These are phyloP conservation scores for Rhogogaster chlorosoma DNA, from an alignment of 2,888 invertebrate species.

Conservation along the genomic window DNA sequence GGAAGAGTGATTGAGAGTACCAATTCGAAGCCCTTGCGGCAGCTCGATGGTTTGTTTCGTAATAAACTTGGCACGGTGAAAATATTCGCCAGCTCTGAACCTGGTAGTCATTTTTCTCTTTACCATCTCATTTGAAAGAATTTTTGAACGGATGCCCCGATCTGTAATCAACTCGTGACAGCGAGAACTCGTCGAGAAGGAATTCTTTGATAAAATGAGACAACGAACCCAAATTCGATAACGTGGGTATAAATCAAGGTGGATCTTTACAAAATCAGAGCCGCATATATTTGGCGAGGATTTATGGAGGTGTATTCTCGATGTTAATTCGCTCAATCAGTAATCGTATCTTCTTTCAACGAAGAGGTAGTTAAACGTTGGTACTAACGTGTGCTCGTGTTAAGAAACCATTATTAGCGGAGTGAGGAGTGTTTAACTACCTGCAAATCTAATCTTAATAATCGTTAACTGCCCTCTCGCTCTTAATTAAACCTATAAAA, in stretches of 20 bases:
- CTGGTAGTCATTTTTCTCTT: neutral
- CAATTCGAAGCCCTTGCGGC: neutral
- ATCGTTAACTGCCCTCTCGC: constrained; percentile 44
- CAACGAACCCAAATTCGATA: constrained; percentile 20
- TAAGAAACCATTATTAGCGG: constrained; percentile 36
- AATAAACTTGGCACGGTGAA: constrained; percentile 5
- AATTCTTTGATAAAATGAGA: constrained; percentile 28
- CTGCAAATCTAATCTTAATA: constrained; percentile 47
- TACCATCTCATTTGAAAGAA: constrained; percentile 16
- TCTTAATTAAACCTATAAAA: constrained; percentile 46
- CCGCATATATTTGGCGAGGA: neutral
- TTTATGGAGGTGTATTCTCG: neutral
- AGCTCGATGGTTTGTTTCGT: neutral
- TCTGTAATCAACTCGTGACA: constrained; percentile 8
- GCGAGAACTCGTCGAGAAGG: neutral
- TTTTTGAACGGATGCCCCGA: neutral
- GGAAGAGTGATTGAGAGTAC: neutral
- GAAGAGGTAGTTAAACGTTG: constrained; percentile 9
- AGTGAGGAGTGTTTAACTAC: constrained; percentile 21
- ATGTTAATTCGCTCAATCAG: constrained; percentile 9
- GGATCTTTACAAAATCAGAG: neutral
- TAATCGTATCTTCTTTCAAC: constrained; percentile 11
- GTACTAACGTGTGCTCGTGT: constrained; percentile 31
- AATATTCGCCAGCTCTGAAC: neutral
- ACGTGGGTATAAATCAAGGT: neutral